Conservation (phyloP, 2,797 vertebrate genomes). For the Esox lucius region DNA sequence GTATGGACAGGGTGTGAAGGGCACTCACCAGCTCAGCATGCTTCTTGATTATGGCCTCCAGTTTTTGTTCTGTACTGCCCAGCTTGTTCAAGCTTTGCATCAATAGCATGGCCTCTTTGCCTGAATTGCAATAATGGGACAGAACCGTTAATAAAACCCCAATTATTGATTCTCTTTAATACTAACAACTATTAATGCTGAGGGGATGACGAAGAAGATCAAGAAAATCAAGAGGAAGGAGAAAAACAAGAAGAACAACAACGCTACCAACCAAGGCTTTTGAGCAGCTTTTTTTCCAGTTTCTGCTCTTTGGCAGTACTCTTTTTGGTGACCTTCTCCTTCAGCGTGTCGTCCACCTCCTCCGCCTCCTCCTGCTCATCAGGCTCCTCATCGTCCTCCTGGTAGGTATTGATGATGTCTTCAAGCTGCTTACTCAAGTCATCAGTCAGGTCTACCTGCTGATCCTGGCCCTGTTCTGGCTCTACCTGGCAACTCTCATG, state of each 20-base stretch:
- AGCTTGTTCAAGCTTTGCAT: conserved; percentile 95
- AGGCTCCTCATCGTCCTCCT: conserved; percentile 62
- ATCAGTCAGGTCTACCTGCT: conserved; percentile 77
- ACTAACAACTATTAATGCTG: not conserved
- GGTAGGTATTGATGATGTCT: conserved; percentile 92
- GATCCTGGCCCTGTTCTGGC: conserved; percentile 40
- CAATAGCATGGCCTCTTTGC: conserved; percentile 91
- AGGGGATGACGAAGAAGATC: not conserved
- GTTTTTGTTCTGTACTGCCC: conserved; percentile 86
- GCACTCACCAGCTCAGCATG: conserved; percentile 93
- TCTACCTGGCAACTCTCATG: conserved; percentile 39
- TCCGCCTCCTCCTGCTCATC: conserved; percentile 70
- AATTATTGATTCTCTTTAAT: not conserved
- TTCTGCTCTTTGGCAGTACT: conserved; percentile 86
- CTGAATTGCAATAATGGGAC: conserved; percentile 57
- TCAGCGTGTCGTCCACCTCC: conserved; percentile 67
- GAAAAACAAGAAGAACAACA: not conserved
- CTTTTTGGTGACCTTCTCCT: conserved; percentile 48
- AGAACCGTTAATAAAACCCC: not conserved
- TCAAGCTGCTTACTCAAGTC: conserved; percentile 89
- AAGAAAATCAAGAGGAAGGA: not conserved
- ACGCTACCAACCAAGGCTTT: conserved; percentile 82
- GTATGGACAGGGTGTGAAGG: not conserved
- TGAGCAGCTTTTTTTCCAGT: conserved; percentile 93
- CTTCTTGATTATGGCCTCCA: conserved; percentile 94